phyloP scores from a whole-genome alignment of 2,113 vertebrate species.

The Puma concolor region DNA sequence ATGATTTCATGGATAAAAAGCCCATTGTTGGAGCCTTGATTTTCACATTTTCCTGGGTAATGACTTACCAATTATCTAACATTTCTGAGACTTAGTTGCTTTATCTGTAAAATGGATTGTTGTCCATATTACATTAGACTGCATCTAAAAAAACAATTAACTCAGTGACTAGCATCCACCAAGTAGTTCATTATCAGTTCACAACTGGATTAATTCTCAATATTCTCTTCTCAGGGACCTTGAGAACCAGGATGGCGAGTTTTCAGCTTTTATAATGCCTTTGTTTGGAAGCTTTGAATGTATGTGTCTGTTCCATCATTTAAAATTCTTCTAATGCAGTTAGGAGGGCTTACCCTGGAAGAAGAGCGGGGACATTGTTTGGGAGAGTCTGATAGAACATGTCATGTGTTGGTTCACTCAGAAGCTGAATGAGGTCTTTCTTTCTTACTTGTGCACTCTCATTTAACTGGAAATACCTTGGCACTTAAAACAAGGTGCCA shows the following conservation, averaged over 20 bases:
- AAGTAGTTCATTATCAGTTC: constrained; percentile 3
- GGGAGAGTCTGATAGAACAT: neutral
- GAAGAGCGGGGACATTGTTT: neutral
- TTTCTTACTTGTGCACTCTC: neutral
- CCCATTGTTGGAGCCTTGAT: neutral
- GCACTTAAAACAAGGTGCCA: neutral
- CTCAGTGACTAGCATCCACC: neutral
- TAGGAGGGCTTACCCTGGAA: neutral
- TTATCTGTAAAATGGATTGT: neutral
- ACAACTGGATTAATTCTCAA: neutral
- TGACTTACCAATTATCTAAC: neutral
- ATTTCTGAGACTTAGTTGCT: neutral
- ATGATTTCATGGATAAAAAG: neutral
- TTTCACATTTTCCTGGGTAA: neutral
- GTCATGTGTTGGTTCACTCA: neutral
- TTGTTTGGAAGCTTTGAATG: neutral
- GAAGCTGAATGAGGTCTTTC: neutral
- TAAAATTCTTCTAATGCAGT: neutral
- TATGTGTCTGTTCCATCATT: neutral
- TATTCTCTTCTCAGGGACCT: neutral
- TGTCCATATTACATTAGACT: constrained; percentile 24
- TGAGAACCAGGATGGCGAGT: neutral
- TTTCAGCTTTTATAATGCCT: neutral
- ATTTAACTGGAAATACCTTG: neutral
- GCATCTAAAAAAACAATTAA: neutral